A percentile compares a stretch with the other conserved stretches of the same genome.
phyloP scores from a whole-genome alignment of 1,140 invertebrate genomes.

The Ditylenchus dipsaci region DNA sequence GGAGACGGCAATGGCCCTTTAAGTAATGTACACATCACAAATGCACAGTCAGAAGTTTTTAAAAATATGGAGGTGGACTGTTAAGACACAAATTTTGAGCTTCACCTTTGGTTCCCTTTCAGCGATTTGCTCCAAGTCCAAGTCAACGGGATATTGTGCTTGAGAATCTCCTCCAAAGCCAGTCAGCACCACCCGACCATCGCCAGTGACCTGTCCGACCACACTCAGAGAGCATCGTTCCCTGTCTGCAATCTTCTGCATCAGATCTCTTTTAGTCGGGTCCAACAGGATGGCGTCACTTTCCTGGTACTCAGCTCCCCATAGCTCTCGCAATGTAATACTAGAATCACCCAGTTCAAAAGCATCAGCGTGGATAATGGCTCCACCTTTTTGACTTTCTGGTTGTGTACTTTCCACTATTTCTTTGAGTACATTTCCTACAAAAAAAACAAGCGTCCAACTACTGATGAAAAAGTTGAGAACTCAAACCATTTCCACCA shows the following conservation, averaged over 20 bases:
- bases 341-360: constrained; percentile 90
- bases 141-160: constrained; percentile 70
- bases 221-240: constrained; percentile 87
- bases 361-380: constrained; percentile 77
- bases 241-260: constrained; percentile 73
- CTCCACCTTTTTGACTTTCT: constrained; percentile 70
- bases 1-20: no score
- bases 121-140: constrained; percentile 83
- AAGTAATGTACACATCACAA: no score
- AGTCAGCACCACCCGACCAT: constrained; percentile 67
- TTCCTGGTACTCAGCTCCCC: constrained; percentile 98
- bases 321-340: constrained; percentile 83
- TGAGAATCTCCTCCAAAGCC: constrained; percentile 30
- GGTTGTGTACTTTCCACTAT: constrained; percentile 69
- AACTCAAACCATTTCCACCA: constrained; percentile 78
- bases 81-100: no score
- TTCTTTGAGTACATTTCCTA: constrained; percentile 91
- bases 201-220: constrained; percentile 83
- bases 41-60: no score
- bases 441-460: constrained; percentile 14
- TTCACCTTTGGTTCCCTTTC: constrained; percentile 74
- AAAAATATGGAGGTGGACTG: no score
- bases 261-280: constrained; percentile 65
- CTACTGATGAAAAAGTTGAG: background rate
- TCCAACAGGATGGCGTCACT: constrained; percentile 70